Evolutionary conservation across 2,888 invertebrate species (phyloP).

Genomic region (Ectropis crepuscularia): DNA sequence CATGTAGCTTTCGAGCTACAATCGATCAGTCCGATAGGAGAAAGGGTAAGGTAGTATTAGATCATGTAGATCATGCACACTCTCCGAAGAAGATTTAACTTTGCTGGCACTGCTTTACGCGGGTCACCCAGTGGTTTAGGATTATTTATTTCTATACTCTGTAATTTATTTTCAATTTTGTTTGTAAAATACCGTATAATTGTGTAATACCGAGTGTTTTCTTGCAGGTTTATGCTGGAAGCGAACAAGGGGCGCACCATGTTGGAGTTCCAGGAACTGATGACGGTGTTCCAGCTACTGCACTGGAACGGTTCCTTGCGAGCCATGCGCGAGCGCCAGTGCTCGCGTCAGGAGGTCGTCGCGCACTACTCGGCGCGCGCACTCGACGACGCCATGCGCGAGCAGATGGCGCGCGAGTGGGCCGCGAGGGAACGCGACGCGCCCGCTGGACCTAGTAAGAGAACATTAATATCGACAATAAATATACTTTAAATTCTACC

Average conservation of each 20-base stretch:
- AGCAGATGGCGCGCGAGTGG: slow-evolving; percentile 98
- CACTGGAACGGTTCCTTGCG: slow-evolving; percentile 99
- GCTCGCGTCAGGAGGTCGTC: slow-evolving; percentile 94
- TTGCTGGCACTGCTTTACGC: slow-evolving; percentile 1
- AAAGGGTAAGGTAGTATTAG: too few species aligned
- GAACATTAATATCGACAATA: not conserved
- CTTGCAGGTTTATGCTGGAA: slow-evolving; percentile 88
- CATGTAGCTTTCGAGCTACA: too few species aligned
- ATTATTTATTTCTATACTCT: too few species aligned
- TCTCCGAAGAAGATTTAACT: too few species aligned
- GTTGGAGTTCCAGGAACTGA: slow-evolving; percentile 97
- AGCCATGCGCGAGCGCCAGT: slow-evolving; percentile 97
- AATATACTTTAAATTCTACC: not conserved
- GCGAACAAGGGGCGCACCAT: slow-evolving; percentile 96
- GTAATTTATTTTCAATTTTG: too few species aligned
- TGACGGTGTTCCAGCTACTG: slow-evolving; percentile 98
- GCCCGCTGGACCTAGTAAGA: slow-evolving; percentile 77
- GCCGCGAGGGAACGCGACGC: slow-evolving; percentile 86
- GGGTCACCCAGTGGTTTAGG: too few species aligned
- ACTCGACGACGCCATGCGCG: slow-evolving; percentile 97
- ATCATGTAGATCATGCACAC: too few species aligned
- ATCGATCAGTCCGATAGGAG: too few species aligned
- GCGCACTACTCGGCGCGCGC: slow-evolving; percentile 97
- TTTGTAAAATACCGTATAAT: too few species aligned
- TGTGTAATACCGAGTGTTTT: too few species aligned